Evolutionary conservation across 92 coral and sea anemone genomes (phyloP).

Genomic region (Umimayanthus chanpuru): DNA sequence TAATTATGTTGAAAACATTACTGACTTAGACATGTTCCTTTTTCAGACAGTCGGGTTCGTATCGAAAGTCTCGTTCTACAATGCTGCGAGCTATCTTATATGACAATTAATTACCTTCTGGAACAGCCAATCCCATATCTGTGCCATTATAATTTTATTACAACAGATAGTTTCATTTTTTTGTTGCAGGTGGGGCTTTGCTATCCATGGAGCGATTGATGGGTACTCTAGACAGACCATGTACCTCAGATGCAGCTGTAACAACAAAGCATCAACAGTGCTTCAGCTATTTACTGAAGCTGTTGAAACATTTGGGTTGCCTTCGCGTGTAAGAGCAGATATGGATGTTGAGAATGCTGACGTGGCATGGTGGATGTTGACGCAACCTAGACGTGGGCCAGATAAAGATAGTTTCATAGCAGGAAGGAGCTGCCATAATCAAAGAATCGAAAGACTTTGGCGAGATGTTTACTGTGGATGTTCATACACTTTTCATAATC

Average conservation of each 20-base stretch:
- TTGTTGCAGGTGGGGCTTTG: slow-evolving; percentile 67
- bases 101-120: too few species aligned
- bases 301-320: slow-evolving; percentile 62
- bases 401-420: slow-evolving; percentile 68
- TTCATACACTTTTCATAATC: slow-evolving; percentile 39
- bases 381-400: slow-evolving; percentile 58
- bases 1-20: background rate
- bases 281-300: slow-evolving; percentile 57
- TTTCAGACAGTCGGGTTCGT: too few species aligned
- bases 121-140: too few species aligned
- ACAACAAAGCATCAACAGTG: slow-evolving; percentile 71
- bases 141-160: background rate
- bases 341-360: slow-evolving; percentile 69
- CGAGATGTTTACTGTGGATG: too few species aligned
- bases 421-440: slow-evolving; percentile 52
- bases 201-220: slow-evolving; percentile 64
- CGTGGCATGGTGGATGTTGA: slow-evolving; percentile 58
- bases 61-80: too few species aligned
- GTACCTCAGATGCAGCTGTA: slow-evolving; percentile 47
- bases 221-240: slow-evolving; percentile 65
- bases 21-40: too few species aligned
- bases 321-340: slow-evolving; percentile 69
- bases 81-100: too few species aligned
- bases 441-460: too few species aligned
- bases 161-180: background rate